phyloP scores from a whole-genome alignment of 1,140 invertebrate species.

The Trachelipus rathkii region DNA sequence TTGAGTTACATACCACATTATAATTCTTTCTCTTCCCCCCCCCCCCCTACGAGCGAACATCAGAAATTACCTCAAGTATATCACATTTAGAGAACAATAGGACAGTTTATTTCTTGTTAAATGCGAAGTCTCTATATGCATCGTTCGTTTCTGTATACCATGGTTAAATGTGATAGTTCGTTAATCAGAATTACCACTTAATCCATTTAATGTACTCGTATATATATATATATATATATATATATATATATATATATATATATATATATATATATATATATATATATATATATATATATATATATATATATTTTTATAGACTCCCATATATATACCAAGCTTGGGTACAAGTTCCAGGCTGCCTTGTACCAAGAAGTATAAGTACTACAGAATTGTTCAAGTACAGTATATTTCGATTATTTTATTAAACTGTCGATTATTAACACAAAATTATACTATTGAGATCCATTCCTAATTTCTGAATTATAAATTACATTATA shows the following conservation, averaged over 20 bases:
- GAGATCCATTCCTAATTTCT: no score
- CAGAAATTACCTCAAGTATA: no score
- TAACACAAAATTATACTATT: neutral
- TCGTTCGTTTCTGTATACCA: no score
- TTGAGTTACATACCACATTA: no score
- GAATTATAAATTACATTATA: neutral
- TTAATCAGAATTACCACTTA: neutral
- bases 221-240: neutral
- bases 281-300: slow-evolving; percentile 2
- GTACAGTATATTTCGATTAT: neutral
- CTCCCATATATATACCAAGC: neutral
- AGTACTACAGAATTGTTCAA: neutral
- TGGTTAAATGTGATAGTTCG: neutral
- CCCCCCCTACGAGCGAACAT: no score
- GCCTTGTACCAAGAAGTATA: no score
- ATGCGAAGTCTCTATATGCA: neutral
- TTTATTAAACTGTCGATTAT: neutral
- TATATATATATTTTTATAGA: neutral
- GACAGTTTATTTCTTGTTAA: neutral
- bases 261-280: neutral
- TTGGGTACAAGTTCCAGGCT: no score
- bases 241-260: neutral
- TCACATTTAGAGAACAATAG: neutral
- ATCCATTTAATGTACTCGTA: neutral
- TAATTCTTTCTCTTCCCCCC: no score